These are phyloP conservation scores for Mugil cephalus DNA, from an alignment of 2,113 vertebrate genomes.

Conservation along the genomic window DNA sequence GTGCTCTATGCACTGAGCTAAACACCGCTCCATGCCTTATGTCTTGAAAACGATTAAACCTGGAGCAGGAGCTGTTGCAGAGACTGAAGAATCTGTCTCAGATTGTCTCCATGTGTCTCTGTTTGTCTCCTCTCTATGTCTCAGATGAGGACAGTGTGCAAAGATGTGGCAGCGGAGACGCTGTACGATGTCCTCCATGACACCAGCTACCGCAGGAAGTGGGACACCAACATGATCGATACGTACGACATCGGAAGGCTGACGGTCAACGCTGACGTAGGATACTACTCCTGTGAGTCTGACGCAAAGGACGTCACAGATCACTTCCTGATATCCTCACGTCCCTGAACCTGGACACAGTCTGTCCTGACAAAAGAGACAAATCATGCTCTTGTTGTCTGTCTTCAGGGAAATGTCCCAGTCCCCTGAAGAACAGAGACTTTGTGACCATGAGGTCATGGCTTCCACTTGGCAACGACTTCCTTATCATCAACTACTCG, in stretches of 20 bases:
- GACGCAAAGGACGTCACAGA: no score
- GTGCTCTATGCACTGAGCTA: no score
- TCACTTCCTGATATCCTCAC: no score
- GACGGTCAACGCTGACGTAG: slow-evolving; percentile 90
- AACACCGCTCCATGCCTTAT: no score
- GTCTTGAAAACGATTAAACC: no score
- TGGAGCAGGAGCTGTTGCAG: no score
- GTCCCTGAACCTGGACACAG: no score
- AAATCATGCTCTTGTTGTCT: background rate
- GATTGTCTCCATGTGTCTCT: background rate
- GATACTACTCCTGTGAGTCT: slow-evolving; percentile 92
- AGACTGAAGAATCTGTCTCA: no score
- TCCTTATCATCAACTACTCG: slow-evolving; percentile 94
- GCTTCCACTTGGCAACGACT: slow-evolving; percentile 90
- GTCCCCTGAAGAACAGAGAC: slow-evolving; percentile 89
- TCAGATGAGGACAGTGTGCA: slow-evolving; percentile 91
- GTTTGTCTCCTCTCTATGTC: slow-evolving; percentile 1
- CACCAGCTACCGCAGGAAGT: slow-evolving; percentile 90
- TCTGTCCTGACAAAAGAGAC: no score
- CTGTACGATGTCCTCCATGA: slow-evolving; percentile 93
- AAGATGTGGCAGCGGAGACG: slow-evolving; percentile 88
- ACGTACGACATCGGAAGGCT: slow-evolving; percentile 91
- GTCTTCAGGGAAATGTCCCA: slow-evolving; percentile 82
- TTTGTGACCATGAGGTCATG: slow-evolving; percentile 91
- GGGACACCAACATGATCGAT: slow-evolving; percentile 94